phyloP scores from a whole-genome alignment of 2,113 vertebrate genomes.

The Tragelaphus scriptus region DNA sequence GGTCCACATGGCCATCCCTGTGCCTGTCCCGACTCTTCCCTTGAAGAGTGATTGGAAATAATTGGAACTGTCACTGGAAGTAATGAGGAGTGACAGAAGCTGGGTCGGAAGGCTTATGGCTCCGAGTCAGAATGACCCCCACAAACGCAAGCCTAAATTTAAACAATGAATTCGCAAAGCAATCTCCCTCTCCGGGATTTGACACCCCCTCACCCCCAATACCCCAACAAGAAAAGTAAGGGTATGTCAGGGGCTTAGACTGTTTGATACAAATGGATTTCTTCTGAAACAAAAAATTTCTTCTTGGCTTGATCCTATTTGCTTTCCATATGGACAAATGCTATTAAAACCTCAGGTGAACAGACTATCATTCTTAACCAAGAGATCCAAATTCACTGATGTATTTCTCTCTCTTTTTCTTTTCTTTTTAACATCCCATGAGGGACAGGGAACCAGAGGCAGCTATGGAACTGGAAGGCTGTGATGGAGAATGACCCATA shows the following conservation, averaged over 20 bases:
- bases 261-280: slow-evolving; percentile 14
- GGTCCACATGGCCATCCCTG: not conserved
- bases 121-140: slow-evolving; percentile 73
- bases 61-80: slow-evolving; percentile 84
- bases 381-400: not conserved
- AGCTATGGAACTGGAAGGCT: not conserved
- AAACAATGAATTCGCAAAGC: slow-evolving; percentile 81
- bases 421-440: not conserved
- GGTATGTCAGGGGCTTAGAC: not conserved
- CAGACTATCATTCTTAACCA: not conserved
- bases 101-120: slow-evolving; percentile 77
- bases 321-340: not conserved
- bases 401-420: not conserved
- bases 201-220: not conserved
- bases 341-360: not conserved
- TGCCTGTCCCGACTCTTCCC: slow-evolving; percentile 64
- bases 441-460: not conserved
- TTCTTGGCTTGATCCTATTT: not conserved
- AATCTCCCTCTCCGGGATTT: slow-evolving; percentile 74
- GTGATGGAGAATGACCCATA: slow-evolving; percentile 37
- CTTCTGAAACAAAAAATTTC: not conserved
- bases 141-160: slow-evolving; percentile 81
- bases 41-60: slow-evolving; percentile 83
- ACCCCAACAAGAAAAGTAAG: not conserved
- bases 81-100: slow-evolving; percentile 83